Percentiles rank a stretch among this genome's conserved stretches.
phyloP scores from a whole-genome alignment of 2,113 vertebrate genomes.

The Rhinopithecus roxellana region DNA sequence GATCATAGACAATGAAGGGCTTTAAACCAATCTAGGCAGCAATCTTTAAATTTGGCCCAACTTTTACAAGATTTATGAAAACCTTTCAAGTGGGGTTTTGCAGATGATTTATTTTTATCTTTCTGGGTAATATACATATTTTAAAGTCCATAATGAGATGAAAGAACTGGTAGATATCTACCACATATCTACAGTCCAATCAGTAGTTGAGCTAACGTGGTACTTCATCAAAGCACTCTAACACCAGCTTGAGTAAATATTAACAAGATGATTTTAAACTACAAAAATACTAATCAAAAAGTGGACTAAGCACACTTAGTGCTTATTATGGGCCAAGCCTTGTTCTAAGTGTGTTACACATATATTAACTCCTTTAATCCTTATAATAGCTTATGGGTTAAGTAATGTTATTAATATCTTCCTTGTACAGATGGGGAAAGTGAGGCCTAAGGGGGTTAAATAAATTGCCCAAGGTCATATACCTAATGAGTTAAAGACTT shows the following conservation, averaged over 20 bases:
- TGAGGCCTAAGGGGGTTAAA: background rate
- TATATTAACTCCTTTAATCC: background rate
- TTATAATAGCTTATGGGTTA: background rate
- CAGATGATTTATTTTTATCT: slow-evolving; percentile 74
- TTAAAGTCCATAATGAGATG: slow-evolving; percentile 18
- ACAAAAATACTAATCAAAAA: background rate
- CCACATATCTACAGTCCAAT: slow-evolving; percentile 72
- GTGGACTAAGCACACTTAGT: background rate
- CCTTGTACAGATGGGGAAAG: background rate
- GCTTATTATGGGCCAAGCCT: background rate
- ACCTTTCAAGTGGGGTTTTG: slow-evolving; percentile 57
- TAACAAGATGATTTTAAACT: slow-evolving; percentile 79
- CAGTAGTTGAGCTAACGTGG: slow-evolving; percentile 67
- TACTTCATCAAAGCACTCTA: slow-evolving; percentile 73
- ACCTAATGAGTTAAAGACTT: background rate
- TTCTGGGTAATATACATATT: background rate
- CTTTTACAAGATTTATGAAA: slow-evolving; percentile 58
- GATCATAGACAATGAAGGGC: background rate
- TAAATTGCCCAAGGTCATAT: background rate
- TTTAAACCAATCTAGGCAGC: slow-evolving; percentile 32
- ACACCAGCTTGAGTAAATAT: slow-evolving; percentile 76
- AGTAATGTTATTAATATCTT: background rate
- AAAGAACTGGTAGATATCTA: slow-evolving; percentile 68
- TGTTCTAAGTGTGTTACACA: background rate
- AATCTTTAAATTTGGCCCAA: slow-evolving; percentile 15